A percentile compares a stretch with the other conserved stretches of the same genome.
Evolutionary conservation across 2,113 vertebrate species (phyloP).

Genomic region (Smithornis capensis): DNA sequence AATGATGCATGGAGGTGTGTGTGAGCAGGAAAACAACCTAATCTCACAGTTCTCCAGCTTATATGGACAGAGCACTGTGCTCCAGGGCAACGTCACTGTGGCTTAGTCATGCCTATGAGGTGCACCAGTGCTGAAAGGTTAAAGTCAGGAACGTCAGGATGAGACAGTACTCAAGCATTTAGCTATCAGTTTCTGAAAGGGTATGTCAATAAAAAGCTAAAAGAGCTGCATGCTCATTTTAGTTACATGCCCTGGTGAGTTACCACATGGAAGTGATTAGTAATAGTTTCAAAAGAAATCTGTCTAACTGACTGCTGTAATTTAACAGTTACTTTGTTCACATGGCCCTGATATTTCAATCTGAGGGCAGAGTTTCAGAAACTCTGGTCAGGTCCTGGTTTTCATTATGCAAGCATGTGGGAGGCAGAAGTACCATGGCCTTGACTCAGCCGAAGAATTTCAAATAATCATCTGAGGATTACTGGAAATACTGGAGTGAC

Average conservation of each 20-base stretch:
- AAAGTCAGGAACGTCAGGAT: neutral
- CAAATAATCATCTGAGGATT: conserved; percentile 18
- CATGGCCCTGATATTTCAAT: conserved; percentile 32
- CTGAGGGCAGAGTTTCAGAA: conserved; percentile 17
- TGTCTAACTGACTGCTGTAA: neutral
- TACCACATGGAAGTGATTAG: neutral
- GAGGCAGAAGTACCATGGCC: conserved; percentile 1
- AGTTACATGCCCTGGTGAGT: neutral
- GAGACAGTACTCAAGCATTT: neutral
- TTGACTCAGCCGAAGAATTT: conserved; percentile 51
- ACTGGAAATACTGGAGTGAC: neutral
- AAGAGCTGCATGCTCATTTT: neutral
- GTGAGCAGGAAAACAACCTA: neutral
- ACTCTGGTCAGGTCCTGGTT: neutral
- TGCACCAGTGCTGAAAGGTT: neutral
- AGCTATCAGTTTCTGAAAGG: neutral
- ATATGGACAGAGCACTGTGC: neutral
- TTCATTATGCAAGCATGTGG: neutral
- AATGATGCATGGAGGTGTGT: neutral
- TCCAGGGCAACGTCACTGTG: neutral
- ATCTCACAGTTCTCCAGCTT: neutral
- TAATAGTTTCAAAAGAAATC: neutral
- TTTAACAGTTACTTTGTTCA: conserved; percentile 6
- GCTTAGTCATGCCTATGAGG: conserved; percentile 11
- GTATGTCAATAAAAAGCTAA: neutral